These are phyloP conservation scores for Gallinago jamesoni DNA, from an alignment of 2,113 vertebrate genomes.

Conservation along the genomic window DNA sequence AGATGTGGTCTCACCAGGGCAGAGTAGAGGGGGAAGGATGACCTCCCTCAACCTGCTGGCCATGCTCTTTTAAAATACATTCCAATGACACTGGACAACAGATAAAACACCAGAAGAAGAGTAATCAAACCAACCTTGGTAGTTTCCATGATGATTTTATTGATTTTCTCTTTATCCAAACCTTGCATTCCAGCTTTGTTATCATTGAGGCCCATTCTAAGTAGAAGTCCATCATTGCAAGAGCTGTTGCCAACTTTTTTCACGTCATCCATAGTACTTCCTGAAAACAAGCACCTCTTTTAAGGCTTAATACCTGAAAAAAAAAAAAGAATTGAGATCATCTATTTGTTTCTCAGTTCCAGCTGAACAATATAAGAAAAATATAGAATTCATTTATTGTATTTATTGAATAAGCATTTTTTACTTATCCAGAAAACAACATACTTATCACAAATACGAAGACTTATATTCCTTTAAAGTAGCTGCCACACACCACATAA, in stretches of 20 bases:
- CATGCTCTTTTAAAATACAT: background rate
- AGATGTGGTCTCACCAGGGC: background rate
- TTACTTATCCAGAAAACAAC: background rate
- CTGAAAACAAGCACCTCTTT: constrained; percentile 38
- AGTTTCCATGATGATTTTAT: constrained; percentile 94
- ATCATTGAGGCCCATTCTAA: constrained; percentile 94
- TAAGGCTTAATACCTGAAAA: constrained; percentile 37
- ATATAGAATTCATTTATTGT: background rate
- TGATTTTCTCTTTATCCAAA: constrained; percentile 95
- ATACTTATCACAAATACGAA: background rate
- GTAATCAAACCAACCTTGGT: constrained; percentile 85
- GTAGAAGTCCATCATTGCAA: constrained; percentile 78
- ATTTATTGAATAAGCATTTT: background rate
- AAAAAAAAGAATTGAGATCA: constrained; percentile 23
- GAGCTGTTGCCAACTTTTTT: constrained; percentile 30
- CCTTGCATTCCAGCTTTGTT: constrained; percentile 99
- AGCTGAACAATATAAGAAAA: background rate
- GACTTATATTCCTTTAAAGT: background rate
- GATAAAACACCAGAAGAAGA: background rate
- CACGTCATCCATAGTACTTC: constrained; percentile 51
- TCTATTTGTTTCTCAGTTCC: background rate
- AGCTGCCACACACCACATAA: background rate
- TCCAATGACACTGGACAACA: background rate
- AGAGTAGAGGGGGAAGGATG: background rate
- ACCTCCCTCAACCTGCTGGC: background rate